Percentiles rank a stretch among this genome's conserved stretches.
These are phyloP conservation scores for Muntiacus reevesi DNA, from an alignment of 2,113 vertebrate species.

Conservation along the genomic window DNA sequence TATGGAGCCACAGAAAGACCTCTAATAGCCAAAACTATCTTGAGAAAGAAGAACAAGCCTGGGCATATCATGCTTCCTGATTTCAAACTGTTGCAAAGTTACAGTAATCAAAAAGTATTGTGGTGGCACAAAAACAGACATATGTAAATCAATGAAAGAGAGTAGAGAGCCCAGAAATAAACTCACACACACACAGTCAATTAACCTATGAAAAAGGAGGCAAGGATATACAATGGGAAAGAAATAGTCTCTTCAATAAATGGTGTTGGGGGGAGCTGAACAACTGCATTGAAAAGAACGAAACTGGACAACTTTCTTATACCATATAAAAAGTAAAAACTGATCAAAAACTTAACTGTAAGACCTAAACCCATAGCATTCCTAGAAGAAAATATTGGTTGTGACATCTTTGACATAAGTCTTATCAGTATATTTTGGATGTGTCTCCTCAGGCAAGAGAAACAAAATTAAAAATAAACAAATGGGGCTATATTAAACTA, in stretches of 20 bases:
- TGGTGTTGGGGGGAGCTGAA: neutral
- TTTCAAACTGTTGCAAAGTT: neutral
- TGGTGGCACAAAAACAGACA: neutral
- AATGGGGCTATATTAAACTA: neutral
- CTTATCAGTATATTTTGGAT: neutral
- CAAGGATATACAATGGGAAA: neutral
- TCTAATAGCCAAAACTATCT: neutral
- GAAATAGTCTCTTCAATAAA: neutral
- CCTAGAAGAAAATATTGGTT: neutral
- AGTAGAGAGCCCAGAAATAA: neutral
- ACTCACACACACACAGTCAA: too few relatives aligned
- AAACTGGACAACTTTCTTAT: neutral
- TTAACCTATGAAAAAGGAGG: neutral
- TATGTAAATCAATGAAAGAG: neutral
- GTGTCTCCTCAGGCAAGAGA: neutral
- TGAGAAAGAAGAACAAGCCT: neutral
- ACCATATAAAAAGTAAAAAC: neutral
- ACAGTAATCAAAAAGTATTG: neutral
- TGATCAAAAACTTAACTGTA: neutral
- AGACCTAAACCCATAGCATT: neutral
- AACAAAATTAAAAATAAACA: neutral
- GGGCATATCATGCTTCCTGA: neutral
- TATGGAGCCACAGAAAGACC: neutral
- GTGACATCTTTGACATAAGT: neutral
- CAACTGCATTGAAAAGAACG: neutral